A percentile compares a stretch with the other conserved stretches of the same genome.
These are phyloP conservation scores for Poeciliopsis prolifica DNA, from an alignment of 2,113 vertebrate genomes.

Conservation along the genomic window DNA sequence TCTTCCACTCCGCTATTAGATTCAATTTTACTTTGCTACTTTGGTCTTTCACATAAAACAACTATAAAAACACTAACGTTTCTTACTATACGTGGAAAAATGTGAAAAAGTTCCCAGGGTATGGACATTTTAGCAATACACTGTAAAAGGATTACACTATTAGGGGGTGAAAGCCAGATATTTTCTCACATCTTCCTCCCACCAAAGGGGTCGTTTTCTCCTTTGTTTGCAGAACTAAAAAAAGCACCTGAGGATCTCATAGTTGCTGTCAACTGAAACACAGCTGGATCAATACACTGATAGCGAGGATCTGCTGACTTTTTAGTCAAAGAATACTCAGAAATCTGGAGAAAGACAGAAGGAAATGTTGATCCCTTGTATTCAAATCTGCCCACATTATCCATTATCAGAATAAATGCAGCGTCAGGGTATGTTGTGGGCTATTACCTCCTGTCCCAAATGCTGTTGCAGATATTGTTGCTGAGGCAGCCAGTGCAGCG, in stretches of 20 bases:
- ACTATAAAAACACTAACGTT: too few species aligned
- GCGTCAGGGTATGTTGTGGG: slow-evolving; percentile 62
- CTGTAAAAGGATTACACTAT: background rate
- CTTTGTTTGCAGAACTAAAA: slow-evolving; percentile 41
- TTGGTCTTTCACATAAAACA: too few species aligned
- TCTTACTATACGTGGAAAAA: too few species aligned
- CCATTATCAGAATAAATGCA: slow-evolving; percentile 60
- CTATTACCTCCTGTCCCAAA: slow-evolving; percentile 65
- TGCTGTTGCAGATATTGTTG: slow-evolving; percentile 62
- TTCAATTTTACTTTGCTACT: too few species aligned
- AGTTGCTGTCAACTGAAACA: slow-evolving; percentile 49
- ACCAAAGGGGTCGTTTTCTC: slow-evolving; percentile 29
- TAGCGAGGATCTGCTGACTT: slow-evolving; percentile 13
- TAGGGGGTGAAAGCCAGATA: background rate
- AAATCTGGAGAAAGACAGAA: slow-evolving; percentile 42
- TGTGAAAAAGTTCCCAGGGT: too few species aligned
- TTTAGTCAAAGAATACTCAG: slow-evolving; percentile 15
- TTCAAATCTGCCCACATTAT: slow-evolving; percentile 61
- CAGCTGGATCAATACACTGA: slow-evolving; percentile 5
- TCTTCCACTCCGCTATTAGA: too few species aligned
- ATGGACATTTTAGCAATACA: too few species aligned
- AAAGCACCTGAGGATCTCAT: slow-evolving; percentile 43
- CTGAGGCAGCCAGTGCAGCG: slow-evolving; percentile 61
- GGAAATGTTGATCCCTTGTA: slow-evolving; percentile 40
- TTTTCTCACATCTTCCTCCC: slow-evolving; percentile 32